Evolutionary conservation across 2,888 invertebrate genomes (phyloP), one percentile per base, ranked within the genome.

Genomic region (Drosophila kanekoi): DNA sequence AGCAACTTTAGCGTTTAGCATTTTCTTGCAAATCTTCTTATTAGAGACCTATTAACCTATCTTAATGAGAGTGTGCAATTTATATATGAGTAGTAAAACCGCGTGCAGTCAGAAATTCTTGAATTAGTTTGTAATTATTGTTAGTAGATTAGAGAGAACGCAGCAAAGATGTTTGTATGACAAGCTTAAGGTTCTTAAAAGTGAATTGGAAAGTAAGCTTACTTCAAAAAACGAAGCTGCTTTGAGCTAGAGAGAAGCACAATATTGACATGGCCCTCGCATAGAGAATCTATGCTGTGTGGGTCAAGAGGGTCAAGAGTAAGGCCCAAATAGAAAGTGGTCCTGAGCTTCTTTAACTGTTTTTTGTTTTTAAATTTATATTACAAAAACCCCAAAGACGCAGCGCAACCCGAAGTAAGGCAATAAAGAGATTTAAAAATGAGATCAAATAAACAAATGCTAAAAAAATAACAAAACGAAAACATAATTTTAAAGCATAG

Each of bases 41-140:
- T 65, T 58, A 35, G 66, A 70, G 61, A 83, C 83, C 84, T 87
- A 77, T 71, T 75, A 87, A 85, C 79, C 53, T n/a, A n/a, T 75
- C 69, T 81, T 71, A 62, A 86, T 72, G 75, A 77, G 86, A 75
- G 73, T 79, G 85, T 85, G 85, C 85, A 85, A 66, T 88, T 88
- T 64, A 62, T 77, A 70, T 69, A 80, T 74, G 76, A 72, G 67
- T 76, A 65, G 61, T 54, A 79, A 84, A 85, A 77, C 87, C 88
- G 87, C 85, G 85, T 85, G 85, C 85, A 86, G 64, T 79, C 84
- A 87, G 80, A 78, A 78, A 72, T 56, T 82, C 62, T 65, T 78
- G 78, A 68, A 35, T 72, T 75, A 59, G 53, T 83, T 69, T 52
- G 70, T 83, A 66, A 23, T 79, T 75, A 59, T 57, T 86, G 62